phyloP scores from a whole-genome alignment of 1,140 invertebrate species.

The Drosophila pseudoobscura region DNA sequence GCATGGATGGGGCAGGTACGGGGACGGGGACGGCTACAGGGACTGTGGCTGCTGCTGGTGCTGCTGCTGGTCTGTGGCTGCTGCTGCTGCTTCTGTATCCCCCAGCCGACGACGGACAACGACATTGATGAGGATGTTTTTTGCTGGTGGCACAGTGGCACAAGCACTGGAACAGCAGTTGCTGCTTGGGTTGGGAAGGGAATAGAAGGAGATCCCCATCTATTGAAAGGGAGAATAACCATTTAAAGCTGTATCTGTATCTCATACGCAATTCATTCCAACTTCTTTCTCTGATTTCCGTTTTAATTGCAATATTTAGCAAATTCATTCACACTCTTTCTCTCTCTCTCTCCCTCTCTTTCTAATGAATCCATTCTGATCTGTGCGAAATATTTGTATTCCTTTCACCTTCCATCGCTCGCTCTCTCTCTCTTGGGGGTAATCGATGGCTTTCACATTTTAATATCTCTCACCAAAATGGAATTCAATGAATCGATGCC shows the following conservation, averaged over 20 bases:
- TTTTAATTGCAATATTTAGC: slow-evolving; percentile 50
- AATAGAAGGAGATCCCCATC: no score
- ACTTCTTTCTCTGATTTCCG: slow-evolving; percentile 32
- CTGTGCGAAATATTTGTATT: slow-evolving; percentile 22
- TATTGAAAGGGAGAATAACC: no score
- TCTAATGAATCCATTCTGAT: slow-evolving; percentile 20
- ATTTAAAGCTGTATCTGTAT: no score
- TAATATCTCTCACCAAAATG: slow-evolving; percentile 30
- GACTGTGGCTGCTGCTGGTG: slow-evolving; percentile 14
- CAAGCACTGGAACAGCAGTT: slow-evolving; percentile 8
- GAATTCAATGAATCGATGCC: background rate
- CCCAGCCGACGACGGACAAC: slow-evolving; percentile 45
- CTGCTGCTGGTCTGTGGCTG: slow-evolving; percentile 36
- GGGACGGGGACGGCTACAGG: background rate
- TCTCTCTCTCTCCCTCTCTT: no score
- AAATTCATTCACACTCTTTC: slow-evolving; percentile 31
- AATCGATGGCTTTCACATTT: slow-evolving; percentile 48
- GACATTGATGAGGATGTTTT: slow-evolving; percentile 78
- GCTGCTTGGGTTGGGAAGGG: background rate
- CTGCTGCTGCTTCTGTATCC: slow-evolving; percentile 26
- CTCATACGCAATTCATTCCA: slow-evolving; percentile 9
- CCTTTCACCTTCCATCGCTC: slow-evolving; percentile 38
- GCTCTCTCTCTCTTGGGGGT: background rate
- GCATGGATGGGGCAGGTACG: background rate
- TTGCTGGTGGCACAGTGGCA: slow-evolving; percentile 53